Base-by-base conservation (phyloP, 2,797 vertebrate species). In the Antrozous pallidus region DNA sequence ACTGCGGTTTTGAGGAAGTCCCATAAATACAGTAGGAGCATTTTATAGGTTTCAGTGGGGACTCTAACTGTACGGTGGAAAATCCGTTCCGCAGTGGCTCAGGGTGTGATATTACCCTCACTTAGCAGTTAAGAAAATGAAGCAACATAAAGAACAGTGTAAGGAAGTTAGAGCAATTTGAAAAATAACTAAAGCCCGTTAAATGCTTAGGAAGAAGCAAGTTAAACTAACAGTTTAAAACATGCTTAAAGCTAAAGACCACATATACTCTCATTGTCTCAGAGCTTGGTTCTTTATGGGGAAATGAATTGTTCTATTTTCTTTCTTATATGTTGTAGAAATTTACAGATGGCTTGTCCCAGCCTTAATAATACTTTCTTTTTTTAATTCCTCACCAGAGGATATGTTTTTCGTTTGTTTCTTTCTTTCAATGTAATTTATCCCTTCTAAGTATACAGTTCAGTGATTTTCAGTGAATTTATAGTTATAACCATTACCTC, bases 111-210 rank as follows among this genome's bases (percentile, higher is more conserved):
- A 79, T 82, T 86, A 75, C 47, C 81, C 47, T 94, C 80, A 83
- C 75, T 94, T 92, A 67, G 75, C 54, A 90, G 75, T 89, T 93
- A 96, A 91, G 95, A 97, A 97, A 96, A 93, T 93, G 74, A 97
- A 96, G 67, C 75, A 93, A 77, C 85, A 49, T 85, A 92, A 93
- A 94, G 67, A 93, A 92, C 33, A 82, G 38, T 91, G 31, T 92
- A 80, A 95, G 73, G 70, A 87, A 83, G 73, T 97, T 97, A 96
- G 26, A 95, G 94, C 40, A 96, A 88, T 93, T 88, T 89, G 92
- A 92, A 42, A 8, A 87, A 90, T 95, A 95, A 91, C 91, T 65
- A 90, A 90, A 38, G 92, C 94, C 70, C 88, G 83, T 93, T 91
- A 85, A 77, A 95, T 92, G 71, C 79, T 95, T 40, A 82, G 73